Evolutionary conservation across 1,140 invertebrate genomes (phyloP).

Genomic region (Oedothorax gibbosus): DNA sequence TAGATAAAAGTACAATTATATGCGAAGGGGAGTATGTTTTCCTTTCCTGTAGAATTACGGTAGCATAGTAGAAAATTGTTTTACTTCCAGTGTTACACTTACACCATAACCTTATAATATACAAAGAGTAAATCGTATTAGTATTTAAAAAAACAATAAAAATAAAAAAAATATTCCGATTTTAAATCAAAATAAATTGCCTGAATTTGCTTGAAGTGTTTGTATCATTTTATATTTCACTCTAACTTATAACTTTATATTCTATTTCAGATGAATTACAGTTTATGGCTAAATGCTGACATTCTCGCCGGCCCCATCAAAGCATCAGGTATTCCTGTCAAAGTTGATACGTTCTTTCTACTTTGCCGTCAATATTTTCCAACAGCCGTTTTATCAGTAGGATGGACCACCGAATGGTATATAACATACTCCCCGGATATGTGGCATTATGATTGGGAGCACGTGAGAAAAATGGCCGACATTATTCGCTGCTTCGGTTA

Average conservation of each 20-base stretch:
- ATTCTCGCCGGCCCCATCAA: constrained; percentile 83
- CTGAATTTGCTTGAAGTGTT: too few species aligned
- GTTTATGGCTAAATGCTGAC: constrained; percentile 90
- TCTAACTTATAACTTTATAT: background rate
- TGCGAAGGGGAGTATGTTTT: too few species aligned
- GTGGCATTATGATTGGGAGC: constrained; percentile 75
- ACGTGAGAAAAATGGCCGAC: constrained; percentile 79
- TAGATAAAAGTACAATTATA: too few species aligned
- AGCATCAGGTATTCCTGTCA: constrained; percentile 73
- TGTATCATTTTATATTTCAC: too few species aligned
- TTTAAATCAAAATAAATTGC: too few species aligned
- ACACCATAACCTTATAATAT: too few species aligned
- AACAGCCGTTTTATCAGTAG: constrained; percentile 79
- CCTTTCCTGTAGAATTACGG: too few species aligned
- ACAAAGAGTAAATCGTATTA: too few species aligned
- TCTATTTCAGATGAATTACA: constrained; percentile 75
- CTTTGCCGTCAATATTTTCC: constrained; percentile 73
- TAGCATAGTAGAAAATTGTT: too few species aligned
- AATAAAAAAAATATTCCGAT: too few species aligned
- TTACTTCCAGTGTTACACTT: too few species aligned
- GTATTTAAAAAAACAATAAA: too few species aligned
- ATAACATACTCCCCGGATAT: constrained; percentile 63
- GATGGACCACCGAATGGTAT: constrained; percentile 84
- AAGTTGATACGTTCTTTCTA: constrained; percentile 76
- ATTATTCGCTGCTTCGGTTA: constrained; percentile 70